These are phyloP conservation scores for Halcyon smyrnensis DNA, from an alignment of 2,797 vertebrate species.

Conservation along the genomic window DNA sequence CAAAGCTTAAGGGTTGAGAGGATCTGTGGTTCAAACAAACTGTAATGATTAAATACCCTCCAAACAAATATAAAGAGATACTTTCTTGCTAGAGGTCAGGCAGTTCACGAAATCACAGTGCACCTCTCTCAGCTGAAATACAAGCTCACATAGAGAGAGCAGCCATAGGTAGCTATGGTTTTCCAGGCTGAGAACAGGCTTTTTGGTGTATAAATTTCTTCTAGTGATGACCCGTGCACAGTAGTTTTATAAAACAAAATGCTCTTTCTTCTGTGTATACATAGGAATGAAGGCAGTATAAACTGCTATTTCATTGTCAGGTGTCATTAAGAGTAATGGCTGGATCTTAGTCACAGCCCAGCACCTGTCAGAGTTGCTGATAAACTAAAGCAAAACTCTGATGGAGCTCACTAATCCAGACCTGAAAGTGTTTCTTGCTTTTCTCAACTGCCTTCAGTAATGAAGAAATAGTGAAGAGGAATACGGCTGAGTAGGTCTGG, in stretches of 20 bases:
- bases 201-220: not conserved
- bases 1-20: not conserved
- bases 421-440: not conserved
- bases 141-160: not conserved
- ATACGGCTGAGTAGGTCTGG: not conserved
- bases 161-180: not conserved
- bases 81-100: not conserved
- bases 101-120: constrained; percentile 34
- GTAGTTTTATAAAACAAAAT: not conserved
- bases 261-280: not conserved
- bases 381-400: not conserved
- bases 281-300: not conserved
- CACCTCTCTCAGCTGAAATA: constrained; percentile 24
- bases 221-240: not conserved
- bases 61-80: not conserved
- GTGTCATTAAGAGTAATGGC: not conserved
- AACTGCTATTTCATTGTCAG: not conserved
- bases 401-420: not conserved
- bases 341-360: not conserved
- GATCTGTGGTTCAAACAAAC: not conserved
- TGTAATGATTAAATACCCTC: not conserved
- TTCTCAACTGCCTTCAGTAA: not conserved
- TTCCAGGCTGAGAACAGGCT: not conserved
- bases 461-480: not conserved
- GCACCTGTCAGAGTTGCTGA: not conserved